phyloP scores from a whole-genome alignment of 2,888 invertebrate genomes.

The Globia sparganii region DNA sequence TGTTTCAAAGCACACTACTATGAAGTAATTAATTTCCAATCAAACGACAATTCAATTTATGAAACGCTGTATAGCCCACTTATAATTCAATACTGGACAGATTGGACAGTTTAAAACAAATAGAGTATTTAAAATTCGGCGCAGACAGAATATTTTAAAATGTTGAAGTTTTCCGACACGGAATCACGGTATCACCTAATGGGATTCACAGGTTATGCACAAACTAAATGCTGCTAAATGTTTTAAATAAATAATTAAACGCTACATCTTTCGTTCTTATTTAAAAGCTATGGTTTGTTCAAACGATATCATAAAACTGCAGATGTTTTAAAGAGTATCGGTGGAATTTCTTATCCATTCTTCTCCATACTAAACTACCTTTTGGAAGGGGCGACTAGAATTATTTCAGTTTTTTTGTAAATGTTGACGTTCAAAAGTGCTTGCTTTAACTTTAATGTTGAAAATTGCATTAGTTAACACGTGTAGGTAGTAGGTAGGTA shows the following conservation, averaged over 20 bases:
- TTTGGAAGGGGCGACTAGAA: not conserved
- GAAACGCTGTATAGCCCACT: slow-evolving; percentile 26
- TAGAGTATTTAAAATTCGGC: slow-evolving; percentile 47
- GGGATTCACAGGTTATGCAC: slow-evolving; percentile 20
- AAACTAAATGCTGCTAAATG: slow-evolving; percentile 17
- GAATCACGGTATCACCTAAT: slow-evolving; percentile 30
- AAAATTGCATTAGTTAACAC: slow-evolving; percentile 1
- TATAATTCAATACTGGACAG: slow-evolving; percentile 47
- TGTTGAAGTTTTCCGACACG: slow-evolving; percentile 27
- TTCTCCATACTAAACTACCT: not conserved
- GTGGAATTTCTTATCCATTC: not conserved
- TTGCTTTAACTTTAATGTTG: not conserved
- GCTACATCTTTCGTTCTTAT: not conserved
- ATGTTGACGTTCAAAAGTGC: not conserved
- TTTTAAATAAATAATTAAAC: slow-evolving; percentile 26
- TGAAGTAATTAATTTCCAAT: slow-evolving; percentile 37
- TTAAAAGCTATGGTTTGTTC: not conserved
- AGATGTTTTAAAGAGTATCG: no score
- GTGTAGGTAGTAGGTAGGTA: not conserved
- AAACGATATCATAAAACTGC: slow-evolving; percentile 2
- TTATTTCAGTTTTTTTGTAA: not conserved
- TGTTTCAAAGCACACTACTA: slow-evolving; percentile 4
- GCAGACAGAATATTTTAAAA: slow-evolving; percentile 38
- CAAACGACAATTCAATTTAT: slow-evolving; percentile 37
- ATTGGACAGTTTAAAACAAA: slow-evolving; percentile 51